phyloP scores from a whole-genome alignment of 2,888 invertebrate genomes.

The Drosophila hawaiiensis region DNA sequence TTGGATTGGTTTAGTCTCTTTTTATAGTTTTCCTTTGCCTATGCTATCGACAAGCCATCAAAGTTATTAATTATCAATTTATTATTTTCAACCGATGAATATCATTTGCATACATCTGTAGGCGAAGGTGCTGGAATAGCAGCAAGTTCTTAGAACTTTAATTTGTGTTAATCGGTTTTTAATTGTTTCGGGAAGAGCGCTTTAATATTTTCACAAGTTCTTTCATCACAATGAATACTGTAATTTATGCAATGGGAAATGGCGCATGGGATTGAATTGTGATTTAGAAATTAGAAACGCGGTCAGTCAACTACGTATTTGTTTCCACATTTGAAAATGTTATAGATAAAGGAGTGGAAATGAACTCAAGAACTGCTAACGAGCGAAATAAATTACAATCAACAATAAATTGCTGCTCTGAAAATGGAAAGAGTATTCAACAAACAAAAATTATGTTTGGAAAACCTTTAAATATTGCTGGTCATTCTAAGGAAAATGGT shows the following conservation, averaged over 20 bases:
- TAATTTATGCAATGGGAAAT: constrained; percentile 64
- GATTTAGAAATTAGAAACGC: constrained; percentile 6
- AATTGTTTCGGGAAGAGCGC: constrained; percentile 74
- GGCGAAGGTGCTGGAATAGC: constrained; percentile 16
- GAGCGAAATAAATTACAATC: background rate
- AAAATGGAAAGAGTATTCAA: background rate
- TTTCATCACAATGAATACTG: constrained; percentile 20
- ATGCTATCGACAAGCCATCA: constrained; percentile 41
- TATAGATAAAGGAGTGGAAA: constrained; percentile 14
- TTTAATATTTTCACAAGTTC: constrained; percentile 74
- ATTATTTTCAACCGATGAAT: constrained; percentile 61
- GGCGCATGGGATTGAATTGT: constrained; percentile 19
- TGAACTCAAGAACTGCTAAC: background rate
- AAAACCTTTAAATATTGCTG: background rate
- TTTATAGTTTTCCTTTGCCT: constrained; percentile 11
- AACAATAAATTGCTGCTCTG: background rate
- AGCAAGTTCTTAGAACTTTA: constrained; percentile 25
- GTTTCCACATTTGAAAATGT: constrained; percentile 1
- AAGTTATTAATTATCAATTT: constrained; percentile 77
- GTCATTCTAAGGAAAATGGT: too few species aligned
- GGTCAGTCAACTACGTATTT: constrained; percentile 59
- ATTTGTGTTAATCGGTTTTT: constrained; percentile 67
- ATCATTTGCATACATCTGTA: constrained; percentile 34
- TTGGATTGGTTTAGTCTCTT: constrained; percentile 15
- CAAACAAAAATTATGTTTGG: background rate